Evolutionary conservation across 2,113 vertebrate species (phyloP), one percentile per base, ranked within the genome.

Genomic region (Natator depressus): DNA sequence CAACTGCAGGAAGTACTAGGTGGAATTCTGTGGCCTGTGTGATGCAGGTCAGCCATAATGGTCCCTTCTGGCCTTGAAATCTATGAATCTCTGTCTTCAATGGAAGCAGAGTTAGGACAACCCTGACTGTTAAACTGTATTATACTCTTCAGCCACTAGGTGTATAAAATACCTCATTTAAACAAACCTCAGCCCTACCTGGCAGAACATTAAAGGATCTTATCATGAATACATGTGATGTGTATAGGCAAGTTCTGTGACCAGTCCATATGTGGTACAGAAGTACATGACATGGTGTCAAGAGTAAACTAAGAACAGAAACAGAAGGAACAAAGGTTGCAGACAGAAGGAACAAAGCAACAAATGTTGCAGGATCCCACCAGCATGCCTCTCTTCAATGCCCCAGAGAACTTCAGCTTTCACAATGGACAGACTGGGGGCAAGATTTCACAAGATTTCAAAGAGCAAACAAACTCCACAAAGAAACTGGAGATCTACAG

Each of bases 21-120:
- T 46, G 13, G 29, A 78, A 53, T 50, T 79, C 89, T 10, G 46
- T 0, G 0, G 94, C 6, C 10, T 5, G 3, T 0, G 49, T 62
- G 38, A 1, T 0, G 0, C 0, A 0, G 35, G 47, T 80, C n/a
- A n/a, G 10, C 76, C 0, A 0, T 53, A 89, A 94, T 86, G 80
- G 62, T 50, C 85, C 31, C 7, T 90, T 88, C 80, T 82, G 53
- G 81, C 12, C 53, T 75, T 57, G 75, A 84, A 2, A 0, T 90
- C 84, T 94, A 76, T 24, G 38, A 11, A 76, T 38, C 38, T 75
- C 19, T 24, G 10, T 75, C 69, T 42, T 38, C 69, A 75, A 35
- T 42, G 22, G 38, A 42, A 75, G 38, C 69, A 75, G 22, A 38
- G 10, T 75, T 75, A 75, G 19, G 20, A 24, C 38, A 42, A 75